Evolutionary conservation across 2,888 invertebrate genomes (phyloP).

Genomic region (Orthonychiurus folsomi): DNA sequence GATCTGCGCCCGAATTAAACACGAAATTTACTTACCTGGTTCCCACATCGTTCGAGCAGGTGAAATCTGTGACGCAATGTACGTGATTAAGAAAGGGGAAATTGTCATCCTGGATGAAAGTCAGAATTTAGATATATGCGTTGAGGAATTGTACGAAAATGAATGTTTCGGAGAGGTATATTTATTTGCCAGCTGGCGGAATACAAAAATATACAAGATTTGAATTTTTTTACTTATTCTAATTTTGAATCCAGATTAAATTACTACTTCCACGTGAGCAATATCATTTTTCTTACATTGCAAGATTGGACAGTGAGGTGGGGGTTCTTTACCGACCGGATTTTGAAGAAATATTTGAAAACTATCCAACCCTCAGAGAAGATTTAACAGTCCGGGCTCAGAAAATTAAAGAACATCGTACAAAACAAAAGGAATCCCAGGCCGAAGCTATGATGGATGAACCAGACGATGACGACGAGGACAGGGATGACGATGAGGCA

Average conservation of each 20-base stretch:
- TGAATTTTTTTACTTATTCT: slow-evolving; percentile 5
- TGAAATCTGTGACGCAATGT: slow-evolving; percentile 34
- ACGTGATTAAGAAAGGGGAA: slow-evolving; percentile 36
- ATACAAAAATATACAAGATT: not conserved
- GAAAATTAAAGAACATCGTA: slow-evolving; percentile 19
- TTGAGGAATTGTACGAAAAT: slow-evolving; percentile 32
- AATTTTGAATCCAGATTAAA: slow-evolving; percentile 33
- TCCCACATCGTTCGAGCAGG: slow-evolving; percentile 32
- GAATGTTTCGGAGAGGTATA: slow-evolving; percentile 39
- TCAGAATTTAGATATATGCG: slow-evolving; percentile 29
- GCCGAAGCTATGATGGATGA: not conserved
- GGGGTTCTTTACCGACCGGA: slow-evolving; percentile 31
- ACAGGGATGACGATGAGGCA: not conserved
- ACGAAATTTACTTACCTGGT: slow-evolving; percentile 34
- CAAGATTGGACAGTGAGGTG: slow-evolving; percentile 34
- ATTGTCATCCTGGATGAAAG: slow-evolving; percentile 36
- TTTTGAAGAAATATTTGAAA: slow-evolving; percentile 26
- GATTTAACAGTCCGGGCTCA: slow-evolving; percentile 25
- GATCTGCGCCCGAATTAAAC: slow-evolving; percentile 28
- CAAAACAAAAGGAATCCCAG: not conserved
- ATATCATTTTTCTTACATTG: slow-evolving; percentile 35
- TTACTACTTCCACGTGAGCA: slow-evolving; percentile 29
- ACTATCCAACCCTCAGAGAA: slow-evolving; percentile 25
- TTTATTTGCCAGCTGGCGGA: not conserved
- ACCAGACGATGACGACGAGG: not conserved